phyloP scores from a whole-genome alignment of 2,888 invertebrate species.

The Dermolepida albohirtum region DNA sequence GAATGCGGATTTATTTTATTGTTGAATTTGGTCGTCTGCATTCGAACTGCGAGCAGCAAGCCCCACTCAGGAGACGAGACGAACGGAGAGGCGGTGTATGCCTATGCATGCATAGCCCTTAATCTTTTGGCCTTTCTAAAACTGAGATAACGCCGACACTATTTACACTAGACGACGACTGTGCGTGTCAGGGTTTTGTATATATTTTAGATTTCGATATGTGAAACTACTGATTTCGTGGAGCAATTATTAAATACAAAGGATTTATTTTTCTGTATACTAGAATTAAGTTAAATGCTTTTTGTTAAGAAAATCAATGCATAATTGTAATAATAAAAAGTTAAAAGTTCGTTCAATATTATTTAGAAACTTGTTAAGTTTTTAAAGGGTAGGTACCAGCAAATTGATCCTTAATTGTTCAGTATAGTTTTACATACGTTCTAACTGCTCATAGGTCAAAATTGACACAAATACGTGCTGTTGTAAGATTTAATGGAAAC shows the following conservation, averaged over 20 bases:
- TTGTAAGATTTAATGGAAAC: too few relatives aligned
- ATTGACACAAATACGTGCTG: too few relatives aligned
- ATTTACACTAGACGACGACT: conserved; percentile 22
- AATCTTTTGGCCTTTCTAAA: conserved; percentile 25
- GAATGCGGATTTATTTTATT: conserved; percentile 39
- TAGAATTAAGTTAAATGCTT: background rate
- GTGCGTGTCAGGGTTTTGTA: background rate
- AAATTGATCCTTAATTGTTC: too few relatives aligned
- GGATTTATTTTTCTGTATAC: background rate
- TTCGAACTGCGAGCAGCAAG: conserved; percentile 20
- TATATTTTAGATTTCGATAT: background rate
- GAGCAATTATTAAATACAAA: background rate
- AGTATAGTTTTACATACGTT: too few relatives aligned
- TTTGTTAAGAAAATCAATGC: too few relatives aligned
- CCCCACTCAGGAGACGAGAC: background rate
- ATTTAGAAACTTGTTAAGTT: too few relatives aligned
- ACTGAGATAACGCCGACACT: conserved; percentile 18
- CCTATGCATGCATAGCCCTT: conserved; percentile 17
- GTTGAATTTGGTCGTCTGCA: conserved; percentile 33
- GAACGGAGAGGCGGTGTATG: conserved; percentile 28
- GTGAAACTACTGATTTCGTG: background rate
- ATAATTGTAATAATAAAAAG: too few relatives aligned
- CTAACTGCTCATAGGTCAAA: too few relatives aligned
- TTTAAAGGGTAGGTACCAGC: too few relatives aligned
- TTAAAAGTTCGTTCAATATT: too few relatives aligned